These are phyloP conservation scores for Anastrepha obliqua DNA, from an alignment of 1,140 invertebrate genomes.

Conservation along the genomic window DNA sequence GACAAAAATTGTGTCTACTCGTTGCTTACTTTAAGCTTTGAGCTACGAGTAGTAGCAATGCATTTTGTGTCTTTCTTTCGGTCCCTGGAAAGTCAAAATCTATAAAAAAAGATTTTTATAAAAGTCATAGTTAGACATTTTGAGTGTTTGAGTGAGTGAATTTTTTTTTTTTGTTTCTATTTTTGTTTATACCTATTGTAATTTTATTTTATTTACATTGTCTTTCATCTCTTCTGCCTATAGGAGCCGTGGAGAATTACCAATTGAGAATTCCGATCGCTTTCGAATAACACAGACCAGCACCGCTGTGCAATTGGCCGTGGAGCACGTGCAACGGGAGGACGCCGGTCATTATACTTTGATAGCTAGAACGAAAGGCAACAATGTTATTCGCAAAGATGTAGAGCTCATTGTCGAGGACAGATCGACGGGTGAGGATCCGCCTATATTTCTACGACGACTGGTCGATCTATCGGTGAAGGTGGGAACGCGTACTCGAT, in stretches of 20 bases:
- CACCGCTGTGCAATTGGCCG: constrained; percentile 73
- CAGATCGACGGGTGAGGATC: constrained; percentile 79
- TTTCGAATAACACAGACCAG: constrained; percentile 73
- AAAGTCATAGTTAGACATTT: no score
- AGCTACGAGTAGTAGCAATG: no score
- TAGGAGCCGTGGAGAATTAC: constrained; percentile 70
- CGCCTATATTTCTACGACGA: constrained; percentile 84
- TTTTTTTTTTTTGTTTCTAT: no score
- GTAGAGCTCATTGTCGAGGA: constrained; percentile 73
- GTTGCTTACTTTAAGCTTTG: no score
- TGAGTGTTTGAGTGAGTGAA: no score
- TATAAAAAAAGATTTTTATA: no score
- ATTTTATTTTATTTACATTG: no score
- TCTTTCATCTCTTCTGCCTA: constrained; percentile 11
- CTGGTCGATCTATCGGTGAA: constrained; percentile 88
- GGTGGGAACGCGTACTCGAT: constrained; percentile 87
- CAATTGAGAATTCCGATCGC: constrained; percentile 72
- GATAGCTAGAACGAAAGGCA: constrained; percentile 70
- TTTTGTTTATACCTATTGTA: no score
- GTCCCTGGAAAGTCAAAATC: no score
- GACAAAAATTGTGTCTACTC: no score
- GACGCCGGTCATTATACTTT: constrained; percentile 73
- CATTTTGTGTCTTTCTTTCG: no score
- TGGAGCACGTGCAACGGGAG: constrained; percentile 73
- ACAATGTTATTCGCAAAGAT: constrained; percentile 68